Evolutionary conservation across 2,113 vertebrate species (phyloP).

Genomic region (Morone chrysops): DNA sequence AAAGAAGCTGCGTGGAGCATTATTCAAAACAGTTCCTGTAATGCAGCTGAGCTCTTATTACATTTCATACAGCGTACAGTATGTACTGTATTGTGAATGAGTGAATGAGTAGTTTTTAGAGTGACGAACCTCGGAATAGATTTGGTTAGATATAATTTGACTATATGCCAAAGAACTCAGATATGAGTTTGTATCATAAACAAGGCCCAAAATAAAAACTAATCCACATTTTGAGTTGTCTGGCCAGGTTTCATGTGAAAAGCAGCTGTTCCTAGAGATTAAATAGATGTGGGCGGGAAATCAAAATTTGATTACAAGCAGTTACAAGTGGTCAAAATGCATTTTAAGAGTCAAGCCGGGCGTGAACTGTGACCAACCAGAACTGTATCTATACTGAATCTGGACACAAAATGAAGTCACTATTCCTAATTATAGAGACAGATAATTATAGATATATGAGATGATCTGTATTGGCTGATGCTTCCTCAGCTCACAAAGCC

Average conservation of each 20-base stretch:
- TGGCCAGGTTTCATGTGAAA: neutral
- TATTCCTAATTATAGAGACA: too few species aligned
- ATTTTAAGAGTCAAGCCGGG: neutral
- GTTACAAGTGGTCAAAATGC: neutral
- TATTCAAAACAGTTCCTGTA: neutral
- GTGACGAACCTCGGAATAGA: neutral
- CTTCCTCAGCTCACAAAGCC: too few species aligned
- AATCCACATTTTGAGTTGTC: too few species aligned
- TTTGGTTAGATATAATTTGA: slow-evolving; percentile 15
- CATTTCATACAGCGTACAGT: neutral
- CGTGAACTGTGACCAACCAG: neutral
- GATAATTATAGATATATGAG: too few species aligned
- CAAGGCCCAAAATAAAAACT: neutral
- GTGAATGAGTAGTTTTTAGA: neutral
- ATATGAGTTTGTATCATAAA: neutral
- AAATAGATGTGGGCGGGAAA: neutral
- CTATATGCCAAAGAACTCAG: neutral
- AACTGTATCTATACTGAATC: neutral
- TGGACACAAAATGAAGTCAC: neutral
- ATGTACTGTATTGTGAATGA: neutral
- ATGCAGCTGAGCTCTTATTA: neutral
- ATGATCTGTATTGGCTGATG: too few species aligned
- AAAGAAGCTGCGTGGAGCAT: neutral
- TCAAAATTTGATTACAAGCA: neutral
- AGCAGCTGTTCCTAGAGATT: neutral